Evolutionary conservation across 2,797 vertebrate species (phyloP), one percentile per base, ranked within the genome.

Genomic region (Todus mexicanus): DNA sequence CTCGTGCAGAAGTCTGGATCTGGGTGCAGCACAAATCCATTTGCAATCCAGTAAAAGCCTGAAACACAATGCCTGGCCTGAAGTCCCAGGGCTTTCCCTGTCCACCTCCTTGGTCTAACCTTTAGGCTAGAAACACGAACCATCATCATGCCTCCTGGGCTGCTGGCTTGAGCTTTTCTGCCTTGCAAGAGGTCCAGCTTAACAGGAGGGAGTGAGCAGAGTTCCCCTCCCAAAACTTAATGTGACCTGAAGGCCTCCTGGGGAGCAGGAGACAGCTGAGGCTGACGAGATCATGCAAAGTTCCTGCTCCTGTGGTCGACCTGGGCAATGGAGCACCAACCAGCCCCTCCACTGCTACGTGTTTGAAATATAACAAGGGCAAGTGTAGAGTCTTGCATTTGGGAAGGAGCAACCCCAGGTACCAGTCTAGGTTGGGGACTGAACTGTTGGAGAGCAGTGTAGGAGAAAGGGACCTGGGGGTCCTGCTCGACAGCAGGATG

Each of bases 251-350:
- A 65, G 23, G 42, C 54, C 42, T 77, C 7, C 50, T 48, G 38
- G 51, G 59, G 20, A 53, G 29, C 63, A 29, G 61, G 35, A 90
- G 47, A 15, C 70, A 33, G 27, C 50, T 5, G 50, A 43, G 70
- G 16, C 31, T 65, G 56, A 23, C 0, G 1, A 43, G n/a, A 45
- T 10, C 50, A 54, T 21, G 15, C 15, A 0, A 40, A 60, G 29
- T 18, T 37, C 19, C 18, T 2, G 0, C n/a, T 22, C 2, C 3
- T 10, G 43, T 10, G 3, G 12, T 2, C 2, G 2, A 15, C 9
- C 8, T 0, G 0, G 15, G 43, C 5, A 7, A n/a, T 1, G 0
- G 40, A 56, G 20, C 0, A 0, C 40, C 47, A 6, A 0, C 10
- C 18, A 25, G 26, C 40, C 27, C 38, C 21, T 47, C 10, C 0